Percentiles rank a stretch among this genome's conserved stretches.
phyloP scores from a whole-genome alignment of 2,113 vertebrate species.

The Aptenodytes patagonicus region DNA sequence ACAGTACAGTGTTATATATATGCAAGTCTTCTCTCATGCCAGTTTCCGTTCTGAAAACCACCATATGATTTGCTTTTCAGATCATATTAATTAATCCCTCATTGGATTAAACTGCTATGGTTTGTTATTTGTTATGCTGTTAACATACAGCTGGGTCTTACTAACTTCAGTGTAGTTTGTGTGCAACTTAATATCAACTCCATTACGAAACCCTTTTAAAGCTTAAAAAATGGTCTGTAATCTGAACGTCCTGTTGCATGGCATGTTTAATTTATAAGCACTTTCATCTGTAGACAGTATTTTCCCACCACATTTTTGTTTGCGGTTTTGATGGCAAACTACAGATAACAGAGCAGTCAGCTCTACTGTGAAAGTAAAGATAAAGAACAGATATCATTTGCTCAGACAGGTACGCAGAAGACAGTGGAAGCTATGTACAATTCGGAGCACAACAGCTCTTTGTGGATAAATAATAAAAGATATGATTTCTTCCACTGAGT shows the following conservation, averaged over 20 bases:
- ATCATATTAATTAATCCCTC: slow-evolving; percentile 3
- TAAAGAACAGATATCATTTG: not conserved
- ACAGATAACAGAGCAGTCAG: not conserved
- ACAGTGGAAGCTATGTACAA: not conserved
- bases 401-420: not conserved
- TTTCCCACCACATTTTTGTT: not conserved
- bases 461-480: not conserved
- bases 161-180: not conserved
- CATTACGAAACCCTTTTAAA: slow-evolving; percentile 36
- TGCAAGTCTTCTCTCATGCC: not conserved
- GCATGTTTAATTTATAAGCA: slow-evolving; percentile 31
- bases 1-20: not conserved
- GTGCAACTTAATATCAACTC: slow-evolving; percentile 8
- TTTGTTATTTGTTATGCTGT: not conserved
- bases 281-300: not conserved
- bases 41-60: not conserved
- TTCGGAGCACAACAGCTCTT: not conserved
- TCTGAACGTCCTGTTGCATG: slow-evolving; percentile 10
- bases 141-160: not conserved
- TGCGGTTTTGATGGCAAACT: not conserved
- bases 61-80: not conserved
- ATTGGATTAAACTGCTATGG: not conserved
- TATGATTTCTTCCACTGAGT: not conserved
- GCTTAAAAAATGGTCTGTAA: slow-evolving; percentile 18
- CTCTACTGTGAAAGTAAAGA: not conserved